phyloP scores from a whole-genome alignment of 2,113 vertebrate genomes.

The Chaenocephalus aceratus region DNA sequence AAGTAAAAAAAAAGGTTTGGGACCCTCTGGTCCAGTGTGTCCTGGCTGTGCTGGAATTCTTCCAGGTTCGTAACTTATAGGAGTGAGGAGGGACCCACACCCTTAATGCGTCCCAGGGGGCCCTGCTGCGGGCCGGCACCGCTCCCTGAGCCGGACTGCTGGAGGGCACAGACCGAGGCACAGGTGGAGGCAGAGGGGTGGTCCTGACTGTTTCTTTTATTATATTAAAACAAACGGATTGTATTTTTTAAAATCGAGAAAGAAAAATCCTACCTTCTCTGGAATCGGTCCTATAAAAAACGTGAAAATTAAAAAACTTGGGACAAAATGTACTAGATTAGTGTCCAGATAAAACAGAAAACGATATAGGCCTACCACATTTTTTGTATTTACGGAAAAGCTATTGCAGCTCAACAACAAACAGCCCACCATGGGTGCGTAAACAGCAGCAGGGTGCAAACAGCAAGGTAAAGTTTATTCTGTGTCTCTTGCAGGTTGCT shows the following conservation, averaged over 20 bases:
- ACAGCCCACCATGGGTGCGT: conserved; percentile 1
- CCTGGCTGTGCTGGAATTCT: conserved; percentile 79
- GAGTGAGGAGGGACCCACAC: conserved; percentile 69
- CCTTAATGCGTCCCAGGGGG: conserved; percentile 75
- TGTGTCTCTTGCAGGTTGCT: conserved; percentile 63
- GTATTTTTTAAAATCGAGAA: no score
- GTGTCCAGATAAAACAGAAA: not conserved
- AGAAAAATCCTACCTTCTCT: not conserved
- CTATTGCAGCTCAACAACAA: not conserved
- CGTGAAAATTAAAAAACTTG: not conserved
- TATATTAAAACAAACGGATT: not conserved
- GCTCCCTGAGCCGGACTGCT: conserved; percentile 60
- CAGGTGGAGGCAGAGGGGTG: conserved; percentile 41
- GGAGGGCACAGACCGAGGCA: conserved; percentile 61
- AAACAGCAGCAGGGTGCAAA: not conserved
- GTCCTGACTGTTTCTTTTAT: conserved; percentile 29
- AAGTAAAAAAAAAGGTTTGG: not conserved
- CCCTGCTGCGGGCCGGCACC: conserved; percentile 52
- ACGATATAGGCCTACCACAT: not conserved
- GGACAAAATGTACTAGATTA: not conserved
- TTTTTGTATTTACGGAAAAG: not conserved
- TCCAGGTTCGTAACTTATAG: conserved; percentile 73
- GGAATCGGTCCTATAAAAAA: not conserved
- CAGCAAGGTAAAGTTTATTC: conserved; percentile 4
- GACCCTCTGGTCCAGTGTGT: conserved; percentile 17